These are phyloP conservation scores for Dryadula phaetusa DNA, from an alignment of 2,888 invertebrate genomes.

Conservation along the genomic window DNA sequence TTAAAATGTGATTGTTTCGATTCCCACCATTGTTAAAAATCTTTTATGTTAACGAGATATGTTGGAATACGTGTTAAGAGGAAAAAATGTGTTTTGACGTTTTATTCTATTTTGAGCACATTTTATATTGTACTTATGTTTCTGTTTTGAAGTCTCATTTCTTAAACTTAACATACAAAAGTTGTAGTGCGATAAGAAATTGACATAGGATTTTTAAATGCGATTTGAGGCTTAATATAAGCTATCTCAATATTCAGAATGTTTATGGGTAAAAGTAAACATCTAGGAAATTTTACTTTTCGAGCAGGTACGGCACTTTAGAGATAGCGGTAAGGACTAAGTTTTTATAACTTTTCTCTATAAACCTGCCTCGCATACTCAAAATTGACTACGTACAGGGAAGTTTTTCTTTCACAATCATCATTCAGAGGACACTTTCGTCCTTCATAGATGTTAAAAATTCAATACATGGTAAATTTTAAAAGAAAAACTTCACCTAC, in stretches of 20 bases:
- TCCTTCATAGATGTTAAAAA: not conserved
- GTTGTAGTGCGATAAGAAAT: too few relatives aligned
- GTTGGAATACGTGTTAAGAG: conserved; percentile 45
- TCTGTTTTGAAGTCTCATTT: not conserved
- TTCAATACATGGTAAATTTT: conserved; percentile 19
- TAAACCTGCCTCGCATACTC: conserved; percentile 29
- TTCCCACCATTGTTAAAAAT: conserved; percentile 57
- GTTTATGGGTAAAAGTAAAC: too few relatives aligned
- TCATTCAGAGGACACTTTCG: not conserved
- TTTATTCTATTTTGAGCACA: conserved; percentile 36
- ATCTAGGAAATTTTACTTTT: not conserved
- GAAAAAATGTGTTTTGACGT: conserved; percentile 33
- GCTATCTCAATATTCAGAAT: too few relatives aligned
- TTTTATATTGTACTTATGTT: not conserved
- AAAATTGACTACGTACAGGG: conserved; percentile 19
- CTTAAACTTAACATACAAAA: not conserved
- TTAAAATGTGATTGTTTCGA: conserved; percentile 68
- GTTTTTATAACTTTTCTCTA: conserved; percentile 5
- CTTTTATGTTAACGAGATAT: conserved; percentile 42
- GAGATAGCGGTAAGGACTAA: not conserved
- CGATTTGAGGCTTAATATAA: too few relatives aligned
- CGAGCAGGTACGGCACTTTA: not conserved
- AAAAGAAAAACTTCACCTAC: conserved; percentile 21
- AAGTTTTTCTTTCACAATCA: conserved; percentile 6
- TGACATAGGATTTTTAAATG: too few relatives aligned